Evolutionary conservation across 2,113 vertebrate species (phyloP), one percentile per base, ranked within the genome.

Genomic region (Phrynocephalus versicolor): DNA sequence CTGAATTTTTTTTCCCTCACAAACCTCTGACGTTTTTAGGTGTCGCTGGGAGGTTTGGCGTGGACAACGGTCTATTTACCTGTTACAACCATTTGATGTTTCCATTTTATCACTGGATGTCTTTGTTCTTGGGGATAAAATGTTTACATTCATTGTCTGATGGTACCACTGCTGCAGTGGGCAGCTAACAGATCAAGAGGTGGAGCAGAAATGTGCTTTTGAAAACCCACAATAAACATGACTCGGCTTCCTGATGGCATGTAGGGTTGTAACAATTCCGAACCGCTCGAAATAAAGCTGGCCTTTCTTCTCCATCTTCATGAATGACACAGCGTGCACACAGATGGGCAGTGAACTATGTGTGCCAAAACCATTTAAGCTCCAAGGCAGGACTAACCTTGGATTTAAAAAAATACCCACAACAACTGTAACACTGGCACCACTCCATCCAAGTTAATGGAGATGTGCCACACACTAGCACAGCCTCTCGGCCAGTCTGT

Each of bases 341-440:
- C 30, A 21, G 2, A 45, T 55, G 39, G 51, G 37, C 25, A 64
- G 55, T 51, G 13, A 72, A 21, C 27, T 30, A 21, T 62, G 71
- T 33, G 19, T 69, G 25, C 74, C 51, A 78, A 69, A 78, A 58
- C 30, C 25, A 58, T 78, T 55, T 37, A 70, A 4, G 51, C 64
- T n/a, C n/a, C 6, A 37, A 72, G 67, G 55, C 84, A 72, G 55
- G 30, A 1, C 2, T 0, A 0, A 0, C 0, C 3, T 82, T 64
- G 62, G 37, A n/a, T 18, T 77, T n/a, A n/a, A 45, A 82, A 90
- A 62, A 41, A 67, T 84, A 83, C 14, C 6, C 55, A 84, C 4
- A 10, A 58, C 76, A 67, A 69, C 19, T 0, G 30, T 21, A 90
- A 92, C 82, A 78, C 9, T 57, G 80, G 82, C 57, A 71, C 27